These are phyloP conservation scores for Eristalis intricaria DNA, from an alignment of 2,888 invertebrate genomes.

Conservation along the genomic window DNA sequence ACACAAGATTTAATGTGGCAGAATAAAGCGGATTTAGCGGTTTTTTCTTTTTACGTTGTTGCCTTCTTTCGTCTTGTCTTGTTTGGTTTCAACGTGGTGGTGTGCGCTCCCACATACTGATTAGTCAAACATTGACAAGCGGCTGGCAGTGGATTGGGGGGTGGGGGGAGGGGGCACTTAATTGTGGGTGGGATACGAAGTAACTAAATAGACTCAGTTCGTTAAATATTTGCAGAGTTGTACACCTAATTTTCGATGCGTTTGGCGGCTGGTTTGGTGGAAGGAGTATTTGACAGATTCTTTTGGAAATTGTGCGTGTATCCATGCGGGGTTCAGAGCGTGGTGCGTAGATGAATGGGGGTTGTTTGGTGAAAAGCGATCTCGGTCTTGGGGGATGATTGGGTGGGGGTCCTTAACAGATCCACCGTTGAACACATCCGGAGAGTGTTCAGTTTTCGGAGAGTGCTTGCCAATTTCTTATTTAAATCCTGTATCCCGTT, in stretches of 20 bases:
- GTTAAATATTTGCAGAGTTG: conserved; percentile 26
- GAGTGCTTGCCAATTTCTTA: too few species aligned
- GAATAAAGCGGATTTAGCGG: conserved; percentile 29
- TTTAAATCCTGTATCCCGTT: too few species aligned
- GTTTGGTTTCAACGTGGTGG: neutral
- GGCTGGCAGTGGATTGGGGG: neutral
- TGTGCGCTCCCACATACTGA: neutral
- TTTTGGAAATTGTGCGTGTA: neutral
- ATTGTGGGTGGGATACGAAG: neutral
- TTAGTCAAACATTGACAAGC: neutral
- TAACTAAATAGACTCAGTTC: conserved; percentile 5
- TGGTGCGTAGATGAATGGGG: neutral
- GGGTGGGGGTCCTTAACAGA: too few species aligned
- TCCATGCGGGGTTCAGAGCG: neutral
- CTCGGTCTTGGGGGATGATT: too few species aligned
- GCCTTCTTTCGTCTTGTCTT: neutral
- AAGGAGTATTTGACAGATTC: too few species aligned
- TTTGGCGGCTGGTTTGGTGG: neutral
- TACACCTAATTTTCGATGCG: conserved; percentile 10
- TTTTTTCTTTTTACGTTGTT: neutral
- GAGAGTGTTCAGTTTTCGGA: too few species aligned
- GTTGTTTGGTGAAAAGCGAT: too few species aligned
- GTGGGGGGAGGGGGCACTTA: neutral
- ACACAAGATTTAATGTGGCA: conserved; percentile 28
- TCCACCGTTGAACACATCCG: too few species aligned